Percentiles rank a stretch among this genome's conserved stretches.
These are phyloP conservation scores for Drosophila subpulchrella DNA, from an alignment of 1,140 invertebrate genomes.

Conservation along the genomic window DNA sequence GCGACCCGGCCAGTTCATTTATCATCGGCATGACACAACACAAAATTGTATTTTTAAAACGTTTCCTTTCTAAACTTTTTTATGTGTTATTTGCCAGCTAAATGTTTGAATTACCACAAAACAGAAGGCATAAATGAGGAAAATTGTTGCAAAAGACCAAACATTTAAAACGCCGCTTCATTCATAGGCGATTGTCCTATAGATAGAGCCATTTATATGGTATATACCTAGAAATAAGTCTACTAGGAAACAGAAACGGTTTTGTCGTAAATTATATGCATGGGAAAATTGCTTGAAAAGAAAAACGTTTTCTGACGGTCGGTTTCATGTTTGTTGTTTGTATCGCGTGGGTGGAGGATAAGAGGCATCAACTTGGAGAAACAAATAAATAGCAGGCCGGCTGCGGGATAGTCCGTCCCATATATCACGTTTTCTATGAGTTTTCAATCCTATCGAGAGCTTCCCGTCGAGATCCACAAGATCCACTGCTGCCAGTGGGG, in stretches of 20 bases:
- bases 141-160: conserved; percentile 42
- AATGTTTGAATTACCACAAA: conserved; percentile 51
- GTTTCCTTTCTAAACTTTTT: conserved; percentile 16
- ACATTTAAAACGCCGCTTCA: conserved; percentile 55
- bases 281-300: conserved; percentile 60
- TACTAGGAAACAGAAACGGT: conserved; percentile 33
- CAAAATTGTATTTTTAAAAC: conserved; percentile 25
- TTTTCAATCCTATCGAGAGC: conserved; percentile 62
- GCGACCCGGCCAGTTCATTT: conserved; percentile 26
- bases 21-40: conserved; percentile 49
- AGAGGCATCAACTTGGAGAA: conserved; percentile 61
- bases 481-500: conserved; percentile 2
- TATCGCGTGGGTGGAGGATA: conserved; percentile 59
- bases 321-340: conserved; percentile 49
- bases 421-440: conserved; percentile 64
- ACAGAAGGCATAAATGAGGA: conserved; percentile 29
- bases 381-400: conserved; percentile 65
- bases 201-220: conserved; percentile 37
- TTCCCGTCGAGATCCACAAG: conserved; percentile 25
- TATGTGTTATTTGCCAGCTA: conserved; percentile 55
- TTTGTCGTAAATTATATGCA: conserved; percentile 68
- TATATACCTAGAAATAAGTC: conserved; percentile 36
- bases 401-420: conserved; percentile 31
- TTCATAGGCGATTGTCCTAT: conserved; percentile 50
- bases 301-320: conserved; percentile 47